Percentiles rank a stretch among this genome's conserved stretches.
These are phyloP conservation scores for Macropodus opercularis DNA, from an alignment of 2,797 vertebrate species.

Conservation along the genomic window DNA sequence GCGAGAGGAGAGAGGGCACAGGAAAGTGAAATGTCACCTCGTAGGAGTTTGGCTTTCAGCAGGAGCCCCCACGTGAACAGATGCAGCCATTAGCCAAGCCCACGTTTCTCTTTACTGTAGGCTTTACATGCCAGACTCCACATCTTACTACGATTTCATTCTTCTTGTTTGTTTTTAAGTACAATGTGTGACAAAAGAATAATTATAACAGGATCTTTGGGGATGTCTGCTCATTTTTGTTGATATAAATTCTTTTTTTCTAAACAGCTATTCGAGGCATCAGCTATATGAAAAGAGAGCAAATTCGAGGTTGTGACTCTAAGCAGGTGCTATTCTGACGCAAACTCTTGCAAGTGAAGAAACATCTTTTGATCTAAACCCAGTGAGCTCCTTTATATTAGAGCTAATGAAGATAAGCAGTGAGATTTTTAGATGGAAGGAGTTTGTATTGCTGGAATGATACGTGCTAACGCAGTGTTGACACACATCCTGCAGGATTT, in stretches of 20 bases:
- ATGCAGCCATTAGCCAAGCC: conserved; percentile 23
- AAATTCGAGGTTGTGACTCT: too few species aligned
- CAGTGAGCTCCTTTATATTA: background rate
- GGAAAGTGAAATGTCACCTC: conserved; percentile 43
- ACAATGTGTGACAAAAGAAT: background rate
- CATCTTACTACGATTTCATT: background rate
- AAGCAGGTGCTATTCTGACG: too few species aligned
- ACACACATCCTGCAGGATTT: conserved; percentile 30
- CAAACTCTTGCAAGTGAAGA: conserved; percentile 13
- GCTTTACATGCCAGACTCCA: conserved; percentile 13
- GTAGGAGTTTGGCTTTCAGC: conserved; percentile 17
- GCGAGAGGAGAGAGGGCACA: background rate
- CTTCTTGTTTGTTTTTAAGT: conserved; percentile 1
- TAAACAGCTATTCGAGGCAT: too few species aligned
- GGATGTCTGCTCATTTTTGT: too few species aligned
- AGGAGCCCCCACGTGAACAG: conserved; percentile 21
- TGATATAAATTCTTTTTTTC: too few species aligned
- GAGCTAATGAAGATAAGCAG: conserved; percentile 28
- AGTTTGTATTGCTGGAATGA: conserved; percentile 18
- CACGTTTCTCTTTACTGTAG: background rate
- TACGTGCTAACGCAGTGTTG: too few species aligned
- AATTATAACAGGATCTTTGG: too few species aligned
- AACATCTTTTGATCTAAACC: background rate
- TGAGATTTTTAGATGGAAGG: conserved; percentile 13
- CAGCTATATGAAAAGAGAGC: too few species aligned